Percentiles rank a stretch among this genome's conserved stretches.
These are phyloP conservation scores for Virgularia gustaviana DNA, from an alignment of 92 coral and sea anemone genomes.

Conservation along the genomic window DNA sequence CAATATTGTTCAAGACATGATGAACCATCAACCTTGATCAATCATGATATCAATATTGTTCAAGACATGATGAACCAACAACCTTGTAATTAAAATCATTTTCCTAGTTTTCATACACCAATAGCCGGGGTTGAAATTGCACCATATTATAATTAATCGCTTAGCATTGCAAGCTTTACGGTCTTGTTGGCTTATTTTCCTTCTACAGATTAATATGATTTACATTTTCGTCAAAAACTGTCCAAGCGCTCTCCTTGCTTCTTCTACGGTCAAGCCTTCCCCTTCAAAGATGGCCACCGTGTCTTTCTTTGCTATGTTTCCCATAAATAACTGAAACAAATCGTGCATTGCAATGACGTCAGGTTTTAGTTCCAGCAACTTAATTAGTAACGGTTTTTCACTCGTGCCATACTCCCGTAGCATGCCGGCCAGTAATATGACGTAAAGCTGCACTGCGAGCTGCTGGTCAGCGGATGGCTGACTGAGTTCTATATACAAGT, in stretches of 20 bases:
- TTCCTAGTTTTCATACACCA: too few relatives aligned
- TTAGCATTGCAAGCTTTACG: too few relatives aligned
- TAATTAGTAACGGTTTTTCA: conserved; percentile 11
- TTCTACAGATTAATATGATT: neutral
- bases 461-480: neutral
- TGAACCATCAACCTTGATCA: too few relatives aligned
- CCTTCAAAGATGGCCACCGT: neutral
- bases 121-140: too few relatives aligned
- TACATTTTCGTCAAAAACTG: conserved; percentile 6
- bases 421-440: neutral
- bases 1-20: too few relatives aligned
- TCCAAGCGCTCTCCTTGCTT: conserved; percentile 13
- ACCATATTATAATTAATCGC: too few relatives aligned
- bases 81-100: too few relatives aligned
- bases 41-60: too few relatives aligned
- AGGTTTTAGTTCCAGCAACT: conserved; percentile 15
- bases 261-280: neutral
- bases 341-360: conserved; percentile 1
- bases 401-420: conserved; percentile 22
- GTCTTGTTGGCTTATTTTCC: too few relatives aligned
- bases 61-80: too few relatives aligned
- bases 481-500: conserved; percentile 26
- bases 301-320: neutral
- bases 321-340: conserved; percentile 17
- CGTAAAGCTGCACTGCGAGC: conserved; percentile 18